Evolutionary conservation across 2,888 invertebrate species (phyloP).

Genomic region (Heteromurus nitidus): DNA sequence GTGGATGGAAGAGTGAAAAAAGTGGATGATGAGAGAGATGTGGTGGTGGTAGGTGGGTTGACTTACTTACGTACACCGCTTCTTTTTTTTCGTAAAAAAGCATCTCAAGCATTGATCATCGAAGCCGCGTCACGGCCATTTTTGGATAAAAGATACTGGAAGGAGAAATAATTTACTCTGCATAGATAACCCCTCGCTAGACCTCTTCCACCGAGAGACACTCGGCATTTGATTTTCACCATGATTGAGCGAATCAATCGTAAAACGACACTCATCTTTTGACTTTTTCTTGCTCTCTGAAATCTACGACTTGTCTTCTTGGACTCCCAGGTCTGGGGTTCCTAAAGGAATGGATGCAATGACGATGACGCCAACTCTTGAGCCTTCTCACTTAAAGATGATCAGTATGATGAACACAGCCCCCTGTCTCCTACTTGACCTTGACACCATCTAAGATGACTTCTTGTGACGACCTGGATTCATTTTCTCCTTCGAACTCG

Average conservation of each 20-base stretch:
- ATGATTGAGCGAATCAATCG: not conserved
- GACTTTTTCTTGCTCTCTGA: too few relatives aligned
- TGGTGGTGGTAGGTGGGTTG: slow-evolving; percentile 25
- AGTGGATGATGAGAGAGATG: slow-evolving; percentile 26
- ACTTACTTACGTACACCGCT: slow-evolving; percentile 35
- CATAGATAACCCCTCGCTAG: slow-evolving; percentile 36
- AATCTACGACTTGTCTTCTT: not conserved
- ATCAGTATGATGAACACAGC: not conserved
- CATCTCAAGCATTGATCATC: slow-evolving; percentile 6
- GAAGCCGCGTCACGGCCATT: slow-evolving; percentile 57
- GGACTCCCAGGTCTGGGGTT: not conserved
- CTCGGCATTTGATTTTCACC: slow-evolving; percentile 57
- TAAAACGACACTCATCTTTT: not conserved
- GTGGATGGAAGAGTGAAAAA: slow-evolving; percentile 28
- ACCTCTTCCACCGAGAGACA: slow-evolving; percentile 71
- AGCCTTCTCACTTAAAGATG: not conserved
- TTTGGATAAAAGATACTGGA: slow-evolving; percentile 15
- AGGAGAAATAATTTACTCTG: not conserved
- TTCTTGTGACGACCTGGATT: not conserved
- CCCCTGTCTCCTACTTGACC: slow-evolving; percentile 8
- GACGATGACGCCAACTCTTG: slow-evolving; percentile 1
- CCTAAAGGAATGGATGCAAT: not conserved
- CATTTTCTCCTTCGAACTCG: not conserved
- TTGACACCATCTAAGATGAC: not conserved
- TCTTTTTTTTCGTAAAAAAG: slow-evolving; percentile 9